Evolutionary conservation across 2,888 invertebrate species (phyloP), one percentile per base, ranked within the genome.

Genomic region (Sceliomorpha sp.): DNA sequence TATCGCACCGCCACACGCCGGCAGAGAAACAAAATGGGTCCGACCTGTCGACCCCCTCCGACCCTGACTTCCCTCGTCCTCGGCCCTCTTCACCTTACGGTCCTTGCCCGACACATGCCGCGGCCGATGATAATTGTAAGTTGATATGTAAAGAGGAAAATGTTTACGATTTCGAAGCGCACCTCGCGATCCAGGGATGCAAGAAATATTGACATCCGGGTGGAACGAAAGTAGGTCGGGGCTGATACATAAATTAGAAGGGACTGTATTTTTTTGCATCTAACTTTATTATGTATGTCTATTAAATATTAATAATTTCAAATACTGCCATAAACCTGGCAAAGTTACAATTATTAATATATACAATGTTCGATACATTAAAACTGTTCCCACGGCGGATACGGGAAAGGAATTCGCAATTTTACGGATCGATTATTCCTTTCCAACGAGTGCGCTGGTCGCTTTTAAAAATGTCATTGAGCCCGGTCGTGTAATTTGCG

Each of bases 1-100:
- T 89, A 90, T 90, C 90, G 89, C 87, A 82, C 85, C 85, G 87
- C 86, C 87, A 88, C 89, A 89, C 89, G 89, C 89, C 88, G 89
- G 79, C 88, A 87, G 89, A 89, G 89, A 89, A 88, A 88, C 89
- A 89, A 89, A 89, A 89, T 89, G 89, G 89, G 88, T 87, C 84
- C 85, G 83, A 83, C 82, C 85, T 77, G 75, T 72, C 79, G 75
- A 73, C 83, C 80, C 66, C 72, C 47, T 50, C 62, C 63, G 63
- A 63, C 63, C 63, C 40, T 15, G 29, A 56, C 68, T 56, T 47
- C 73, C 72, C 58, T 55, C 40, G 48, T 55, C 55, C 55, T 40
- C 48, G 47, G 48, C 63, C 63, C 63, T 55, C 63, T 48, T 55
- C 68, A 68, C 68, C 68, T 62, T 56, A 32, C 62, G 62, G 50